Evolutionary conservation across 2,113 vertebrate genomes (phyloP).

Genomic region (Gambusia affinis): DNA sequence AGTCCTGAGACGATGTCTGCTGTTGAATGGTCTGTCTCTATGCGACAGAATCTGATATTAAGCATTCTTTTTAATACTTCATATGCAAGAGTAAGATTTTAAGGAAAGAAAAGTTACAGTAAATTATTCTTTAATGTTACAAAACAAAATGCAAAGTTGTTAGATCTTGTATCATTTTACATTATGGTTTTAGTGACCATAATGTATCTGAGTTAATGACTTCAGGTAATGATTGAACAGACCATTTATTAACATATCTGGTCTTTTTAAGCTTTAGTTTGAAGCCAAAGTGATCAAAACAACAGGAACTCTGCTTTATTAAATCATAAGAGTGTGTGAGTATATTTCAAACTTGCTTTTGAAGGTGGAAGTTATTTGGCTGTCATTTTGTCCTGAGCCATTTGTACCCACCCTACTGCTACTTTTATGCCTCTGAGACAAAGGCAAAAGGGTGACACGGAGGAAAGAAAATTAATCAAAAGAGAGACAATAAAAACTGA

Average conservation of each 20-base stretch:
- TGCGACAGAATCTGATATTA: too few relatives aligned
- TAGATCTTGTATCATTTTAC: background rate
- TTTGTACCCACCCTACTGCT: background rate
- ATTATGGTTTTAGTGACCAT: background rate
- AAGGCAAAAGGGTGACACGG: constrained; percentile 14
- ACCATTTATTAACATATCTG: background rate
- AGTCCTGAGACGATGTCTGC: too few relatives aligned
- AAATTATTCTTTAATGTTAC: too few relatives aligned
- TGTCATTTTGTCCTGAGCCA: background rate
- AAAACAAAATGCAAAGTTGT: too few relatives aligned
- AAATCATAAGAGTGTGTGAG: background rate
- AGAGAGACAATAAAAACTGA: constrained; percentile 57
- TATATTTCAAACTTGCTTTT: background rate
- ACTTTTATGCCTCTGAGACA: constrained; percentile 6
- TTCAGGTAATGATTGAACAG: background rate
- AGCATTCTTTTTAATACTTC: too few relatives aligned
- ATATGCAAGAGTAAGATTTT: too few relatives aligned
- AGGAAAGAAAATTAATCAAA: constrained; percentile 55
- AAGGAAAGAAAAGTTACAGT: too few relatives aligned
- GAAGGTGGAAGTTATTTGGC: background rate
- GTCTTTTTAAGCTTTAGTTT: background rate
- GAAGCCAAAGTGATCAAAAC: background rate
- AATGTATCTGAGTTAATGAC: background rate
- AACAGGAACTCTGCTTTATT: background rate
- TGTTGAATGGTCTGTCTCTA: too few relatives aligned